Conservation (phyloP, 2,113 vertebrate genomes). For the Oxyruncus cristatus region DNA sequence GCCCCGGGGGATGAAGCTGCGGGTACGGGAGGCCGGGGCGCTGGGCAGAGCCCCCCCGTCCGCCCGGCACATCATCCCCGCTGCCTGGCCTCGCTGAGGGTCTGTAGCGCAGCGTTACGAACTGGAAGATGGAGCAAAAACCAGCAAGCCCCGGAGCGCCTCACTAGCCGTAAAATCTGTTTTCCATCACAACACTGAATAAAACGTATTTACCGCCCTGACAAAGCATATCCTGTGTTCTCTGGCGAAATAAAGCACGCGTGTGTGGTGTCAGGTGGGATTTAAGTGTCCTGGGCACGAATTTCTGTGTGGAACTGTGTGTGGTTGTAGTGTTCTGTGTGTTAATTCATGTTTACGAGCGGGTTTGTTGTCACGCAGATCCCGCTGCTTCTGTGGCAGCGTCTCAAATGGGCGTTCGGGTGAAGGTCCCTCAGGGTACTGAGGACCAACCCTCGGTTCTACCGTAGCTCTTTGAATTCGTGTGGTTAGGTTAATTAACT, state of each 20-base stretch:
- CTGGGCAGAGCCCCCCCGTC: neutral
- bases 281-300: neutral
- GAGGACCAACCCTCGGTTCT: neutral
- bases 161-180: neutral
- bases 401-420: neutral
- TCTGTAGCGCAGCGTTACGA: neutral
- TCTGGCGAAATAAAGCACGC: neutral
- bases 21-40: neutral
- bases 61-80: neutral
- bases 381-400: neutral
- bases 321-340: neutral
- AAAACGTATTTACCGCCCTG: neutral
- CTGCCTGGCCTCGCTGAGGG: neutral
- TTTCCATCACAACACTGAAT: neutral
- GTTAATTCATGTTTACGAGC: neutral
- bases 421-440: neutral
- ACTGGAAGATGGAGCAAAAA: neutral
- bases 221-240: neutral
- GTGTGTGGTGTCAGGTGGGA: rapidly evolving
- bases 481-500: rapidly evolving
- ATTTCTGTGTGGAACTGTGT: neutral
- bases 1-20: neutral
- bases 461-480: neutral
- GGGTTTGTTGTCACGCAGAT: neutral
- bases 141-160: neutral